Evolutionary conservation across 2,113 vertebrate genomes (phyloP).

Genomic region (Dipodomys ordii): DNA sequence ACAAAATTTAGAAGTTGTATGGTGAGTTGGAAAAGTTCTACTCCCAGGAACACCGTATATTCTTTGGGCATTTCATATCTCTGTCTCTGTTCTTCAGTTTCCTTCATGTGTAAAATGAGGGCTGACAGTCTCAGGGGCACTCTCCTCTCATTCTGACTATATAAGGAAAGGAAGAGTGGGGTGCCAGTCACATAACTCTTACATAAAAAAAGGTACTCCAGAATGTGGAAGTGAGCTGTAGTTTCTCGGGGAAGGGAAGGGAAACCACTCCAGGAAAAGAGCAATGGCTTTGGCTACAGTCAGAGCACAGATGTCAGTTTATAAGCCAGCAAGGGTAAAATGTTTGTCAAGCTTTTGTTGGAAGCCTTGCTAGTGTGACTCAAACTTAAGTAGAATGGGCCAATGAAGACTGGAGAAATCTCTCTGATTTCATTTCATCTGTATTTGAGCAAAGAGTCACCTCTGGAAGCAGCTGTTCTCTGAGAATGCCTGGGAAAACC

Average conservation of each 20-base stretch:
- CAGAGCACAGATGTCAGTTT: background rate
- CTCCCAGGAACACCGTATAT: background rate
- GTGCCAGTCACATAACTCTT: background rate
- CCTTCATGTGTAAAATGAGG: background rate
- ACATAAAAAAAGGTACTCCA: background rate
- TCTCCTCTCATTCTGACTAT: background rate
- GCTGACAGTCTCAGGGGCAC: background rate
- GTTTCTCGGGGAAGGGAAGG: background rate
- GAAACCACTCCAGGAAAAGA: background rate
- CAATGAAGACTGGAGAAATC: background rate
- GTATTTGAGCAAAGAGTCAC: background rate
- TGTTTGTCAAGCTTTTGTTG: background rate
- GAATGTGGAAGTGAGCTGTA: background rate
- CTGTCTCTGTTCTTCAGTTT: background rate
- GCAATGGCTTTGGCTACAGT: background rate
- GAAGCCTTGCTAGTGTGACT: background rate
- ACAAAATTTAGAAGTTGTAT: background rate
- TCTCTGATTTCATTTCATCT: background rate
- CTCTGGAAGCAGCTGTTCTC: constrained; percentile 18
- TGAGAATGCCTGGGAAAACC: background rate
- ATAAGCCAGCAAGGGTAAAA: background rate
- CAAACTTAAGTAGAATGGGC: background rate
- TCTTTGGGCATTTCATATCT: background rate
- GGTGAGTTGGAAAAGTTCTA: background rate
- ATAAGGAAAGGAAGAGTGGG: too few species aligned